phyloP scores from a whole-genome alignment of 2,888 invertebrate species.

The Drosophila anceps region DNA sequence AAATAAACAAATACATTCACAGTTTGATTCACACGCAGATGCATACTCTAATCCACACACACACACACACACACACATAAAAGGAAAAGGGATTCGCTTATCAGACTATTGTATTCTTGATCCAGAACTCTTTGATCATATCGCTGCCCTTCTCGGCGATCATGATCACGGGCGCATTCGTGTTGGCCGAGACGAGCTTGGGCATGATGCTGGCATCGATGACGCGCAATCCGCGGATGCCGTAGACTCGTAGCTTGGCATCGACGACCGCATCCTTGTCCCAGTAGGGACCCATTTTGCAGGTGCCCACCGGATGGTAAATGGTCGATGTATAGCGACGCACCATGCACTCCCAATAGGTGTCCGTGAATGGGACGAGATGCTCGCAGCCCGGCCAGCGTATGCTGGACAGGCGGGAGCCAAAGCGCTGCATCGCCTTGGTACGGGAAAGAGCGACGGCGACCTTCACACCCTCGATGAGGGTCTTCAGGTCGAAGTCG shows the following conservation, averaged over 20 bases:
- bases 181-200: constrained; percentile 93
- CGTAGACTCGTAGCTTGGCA: constrained; percentile 91
- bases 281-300: constrained; percentile 96
- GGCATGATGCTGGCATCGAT: constrained; percentile 96
- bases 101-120: constrained; percentile 86
- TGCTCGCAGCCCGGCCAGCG: constrained; percentile 92
- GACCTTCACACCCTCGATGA: constrained; percentile 95
- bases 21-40: constrained; percentile 20
- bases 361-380: constrained; percentile 89
- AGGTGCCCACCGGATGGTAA: constrained; percentile 94
- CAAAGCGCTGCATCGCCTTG: constrained; percentile 90
- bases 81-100: constrained; percentile 5
- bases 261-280: constrained; percentile 94
- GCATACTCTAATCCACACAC: constrained; percentile 13
- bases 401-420: constrained; percentile 89
- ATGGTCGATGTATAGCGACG: constrained; percentile 93
- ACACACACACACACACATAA: constrained; percentile 7
- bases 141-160: constrained; percentile 95
- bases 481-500: constrained; percentile 91
- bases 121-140: constrained; percentile 94
- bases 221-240: constrained; percentile 91
- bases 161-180: constrained; percentile 95
- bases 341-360: constrained; percentile 95
- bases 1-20: constrained; percentile 15
- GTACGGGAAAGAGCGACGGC: constrained; percentile 93